Evolutionary conservation across 2,797 vertebrate species (phyloP).

Genomic region (Adelosebastes latens): DNA sequence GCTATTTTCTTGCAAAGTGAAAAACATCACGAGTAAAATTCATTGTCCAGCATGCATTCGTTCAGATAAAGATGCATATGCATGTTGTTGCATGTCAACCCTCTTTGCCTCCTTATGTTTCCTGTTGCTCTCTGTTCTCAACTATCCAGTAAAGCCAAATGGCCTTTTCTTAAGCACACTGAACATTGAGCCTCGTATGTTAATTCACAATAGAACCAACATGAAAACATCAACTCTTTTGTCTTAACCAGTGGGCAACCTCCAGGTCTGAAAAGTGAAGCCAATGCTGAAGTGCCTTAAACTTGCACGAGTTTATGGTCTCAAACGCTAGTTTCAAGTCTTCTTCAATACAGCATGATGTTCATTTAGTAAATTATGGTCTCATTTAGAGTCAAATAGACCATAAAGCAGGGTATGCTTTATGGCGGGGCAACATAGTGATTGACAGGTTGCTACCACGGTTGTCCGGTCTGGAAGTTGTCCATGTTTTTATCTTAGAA

Average conservation of each 20-base stretch:
- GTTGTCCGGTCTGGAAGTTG: too few relatives aligned
- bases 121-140: not conserved
- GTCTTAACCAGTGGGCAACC: too few relatives aligned
- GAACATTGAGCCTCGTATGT: not conserved
- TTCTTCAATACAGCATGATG: too few relatives aligned
- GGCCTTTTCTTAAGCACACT: not conserved
- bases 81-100: not conserved
- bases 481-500: too few relatives aligned
- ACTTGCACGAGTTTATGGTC: too few relatives aligned
- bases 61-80: not conserved
- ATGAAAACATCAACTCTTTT: not conserved
- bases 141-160: not conserved
- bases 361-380: too few relatives aligned
- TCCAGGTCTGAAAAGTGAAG: too few relatives aligned
- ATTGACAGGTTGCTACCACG: too few relatives aligned
- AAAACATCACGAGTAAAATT: not conserved
- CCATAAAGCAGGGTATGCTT: too few relatives aligned
- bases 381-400: too few relatives aligned
- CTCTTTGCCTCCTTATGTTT: not conserved
- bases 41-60: not conserved
- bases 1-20: not conserved
- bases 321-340: too few relatives aligned
- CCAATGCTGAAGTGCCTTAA: too few relatives aligned
- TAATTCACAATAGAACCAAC: not conserved
- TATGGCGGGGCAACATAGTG: rapidly evolving